phyloP scores from a whole-genome alignment of 2,888 invertebrate species.

The Chrysotoxum bicinctum region DNA sequence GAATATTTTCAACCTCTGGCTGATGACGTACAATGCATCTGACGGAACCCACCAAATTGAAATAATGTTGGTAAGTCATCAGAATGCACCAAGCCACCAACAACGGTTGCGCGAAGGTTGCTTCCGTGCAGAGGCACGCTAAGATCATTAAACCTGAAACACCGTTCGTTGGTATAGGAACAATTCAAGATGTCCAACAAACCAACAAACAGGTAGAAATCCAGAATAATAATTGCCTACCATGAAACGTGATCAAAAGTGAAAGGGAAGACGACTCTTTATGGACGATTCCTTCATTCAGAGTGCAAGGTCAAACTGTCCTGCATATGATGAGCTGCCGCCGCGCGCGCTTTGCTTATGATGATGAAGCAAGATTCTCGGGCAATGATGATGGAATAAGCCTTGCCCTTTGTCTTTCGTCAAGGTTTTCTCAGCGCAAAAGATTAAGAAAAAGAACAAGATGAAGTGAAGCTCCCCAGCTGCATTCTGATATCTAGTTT shows the following conservation, averaged over 20 bases:
- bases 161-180: constrained; percentile 21
- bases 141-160: constrained; percentile 24
- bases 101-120: neutral
- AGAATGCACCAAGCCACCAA: neutral
- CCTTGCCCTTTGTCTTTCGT: constrained; percentile 22
- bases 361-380: constrained; percentile 5
- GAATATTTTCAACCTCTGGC: neutral
- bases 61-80: neutral
- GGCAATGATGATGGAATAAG: constrained; percentile 3
- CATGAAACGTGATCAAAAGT: constrained; percentile 48
- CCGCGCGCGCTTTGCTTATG: neutral
- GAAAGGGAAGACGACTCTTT: constrained; percentile 48
- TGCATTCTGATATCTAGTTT: constrained; percentile 28
- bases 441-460: neutral
- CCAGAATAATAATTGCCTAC: neutral
- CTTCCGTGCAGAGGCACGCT: neutral
- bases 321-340: neutral
- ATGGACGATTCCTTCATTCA: constrained; percentile 8
- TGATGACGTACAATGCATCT: neutral
- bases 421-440: neutral
- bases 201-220: constrained; percentile 23
- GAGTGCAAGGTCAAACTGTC: constrained; percentile 50
- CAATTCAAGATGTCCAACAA: neutral
- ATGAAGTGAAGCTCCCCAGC: neutral
- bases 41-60: neutral